Evolutionary conservation across 2,888 invertebrate species (phyloP).

Genomic region (Ischnura elegans): DNA sequence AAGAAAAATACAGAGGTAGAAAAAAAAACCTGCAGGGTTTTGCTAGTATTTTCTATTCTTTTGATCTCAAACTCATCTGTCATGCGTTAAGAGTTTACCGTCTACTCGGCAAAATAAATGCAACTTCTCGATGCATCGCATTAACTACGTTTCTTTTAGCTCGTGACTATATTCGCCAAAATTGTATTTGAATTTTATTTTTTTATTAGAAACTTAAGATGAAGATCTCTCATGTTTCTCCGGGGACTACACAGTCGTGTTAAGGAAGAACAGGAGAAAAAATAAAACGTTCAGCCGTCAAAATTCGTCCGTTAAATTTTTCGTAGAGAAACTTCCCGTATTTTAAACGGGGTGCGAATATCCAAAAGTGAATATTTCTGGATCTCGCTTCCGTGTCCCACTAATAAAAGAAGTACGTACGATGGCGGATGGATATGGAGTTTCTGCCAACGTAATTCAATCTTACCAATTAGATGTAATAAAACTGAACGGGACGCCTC

Average conservation of each 20-base stretch:
- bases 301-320: neutral
- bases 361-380: neutral
- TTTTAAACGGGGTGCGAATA: neutral
- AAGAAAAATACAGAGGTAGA: too few species aligned
- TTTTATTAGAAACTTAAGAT: too few species aligned
- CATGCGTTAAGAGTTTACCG: too few species aligned
- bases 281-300: neutral
- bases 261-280: neutral
- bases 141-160: too few species aligned
- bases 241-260: neutral
- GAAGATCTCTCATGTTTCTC: neutral
- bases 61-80: too few species aligned
- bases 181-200: too few species aligned
- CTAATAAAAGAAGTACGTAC: neutral
- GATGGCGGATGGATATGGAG: neutral
- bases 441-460: neutral
- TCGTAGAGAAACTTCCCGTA: neutral
- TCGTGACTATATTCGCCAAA: too few species aligned
- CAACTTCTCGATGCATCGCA: too few species aligned
- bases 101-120: too few species aligned
- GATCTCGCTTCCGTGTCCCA: neutral
- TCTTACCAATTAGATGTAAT: neutral
- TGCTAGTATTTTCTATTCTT: too few species aligned
- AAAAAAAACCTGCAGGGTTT: too few species aligned
- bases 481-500: neutral